Evolutionary conservation across 2,888 invertebrate genomes (phyloP).

Genomic region (Phortica magna): DNA sequence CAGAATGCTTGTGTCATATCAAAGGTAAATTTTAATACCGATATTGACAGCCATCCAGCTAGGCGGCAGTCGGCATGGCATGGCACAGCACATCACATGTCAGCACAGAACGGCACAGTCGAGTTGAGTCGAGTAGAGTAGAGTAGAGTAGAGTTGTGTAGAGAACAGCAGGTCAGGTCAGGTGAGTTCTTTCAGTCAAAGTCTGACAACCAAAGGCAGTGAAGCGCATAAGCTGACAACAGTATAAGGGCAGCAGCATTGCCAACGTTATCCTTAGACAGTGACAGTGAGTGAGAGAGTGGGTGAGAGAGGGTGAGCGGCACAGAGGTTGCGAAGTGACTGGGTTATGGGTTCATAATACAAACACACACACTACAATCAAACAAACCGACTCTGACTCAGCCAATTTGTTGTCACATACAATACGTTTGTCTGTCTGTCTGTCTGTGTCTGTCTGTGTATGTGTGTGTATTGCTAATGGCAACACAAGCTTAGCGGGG

Average conservation of each 20-base stretch:
- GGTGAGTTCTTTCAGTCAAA: slow-evolving; percentile 1
- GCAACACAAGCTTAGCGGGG: slow-evolving; percentile 54
- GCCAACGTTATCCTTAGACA: too few species aligned
- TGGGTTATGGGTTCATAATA: too few species aligned
- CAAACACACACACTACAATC: slow-evolving; percentile 49
- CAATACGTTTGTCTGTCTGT: slow-evolving; percentile 20
- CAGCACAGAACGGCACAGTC: too few species aligned
- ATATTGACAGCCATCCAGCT: slow-evolving; percentile 59
- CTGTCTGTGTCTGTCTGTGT: slow-evolving; percentile 30
- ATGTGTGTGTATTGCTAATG: slow-evolving; percentile 54
- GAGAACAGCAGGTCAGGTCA: background rate
- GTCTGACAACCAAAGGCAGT: slow-evolving; percentile 45
- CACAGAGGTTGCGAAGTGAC: too few species aligned
- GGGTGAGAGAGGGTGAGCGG: slow-evolving; percentile 41
- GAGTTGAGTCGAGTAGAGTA: too few species aligned
- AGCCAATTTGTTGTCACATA: slow-evolving; percentile 3
- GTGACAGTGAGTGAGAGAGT: background rate
- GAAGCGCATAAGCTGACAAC: slow-evolving; percentile 54
- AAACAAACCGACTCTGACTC: slow-evolving; percentile 59
- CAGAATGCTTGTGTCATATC: slow-evolving; percentile 57
- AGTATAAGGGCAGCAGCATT: background rate
- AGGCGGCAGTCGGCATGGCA: background rate
- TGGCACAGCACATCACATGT: too few species aligned
- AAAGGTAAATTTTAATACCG: slow-evolving; percentile 69
- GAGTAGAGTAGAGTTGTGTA: too few species aligned